Evolutionary conservation across 2,888 invertebrate species (phyloP), one percentile per base, ranked within the genome.

Genomic region (Agrilus mali): DNA sequence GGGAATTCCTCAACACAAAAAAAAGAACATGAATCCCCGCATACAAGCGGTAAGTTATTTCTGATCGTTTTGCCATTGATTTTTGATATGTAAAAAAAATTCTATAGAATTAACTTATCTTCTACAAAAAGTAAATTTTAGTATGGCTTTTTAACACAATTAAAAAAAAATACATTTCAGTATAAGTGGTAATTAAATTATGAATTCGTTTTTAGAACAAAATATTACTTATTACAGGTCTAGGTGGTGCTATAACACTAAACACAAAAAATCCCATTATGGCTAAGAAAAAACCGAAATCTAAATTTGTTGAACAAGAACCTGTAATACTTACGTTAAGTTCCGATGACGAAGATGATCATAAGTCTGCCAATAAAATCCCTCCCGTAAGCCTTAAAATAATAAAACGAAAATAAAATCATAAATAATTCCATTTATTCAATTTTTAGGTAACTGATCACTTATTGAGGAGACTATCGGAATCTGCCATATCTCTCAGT

Each of bases 291-390:
- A 52, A 48, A 41, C 42, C 58, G 56, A 36, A 74, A 73, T 42
- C 69, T n/a, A 73, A 72, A 50, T 66, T 70, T 49, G 71, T 74
- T 1, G 82, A 77, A 46, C 72, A 72, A 8, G 77, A 82, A 56
- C 78, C 81, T 33, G 80, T 81, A 7, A 78, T 82, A 55, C 67
- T 82, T 46, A 78, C 79, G 13, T 66, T 80, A 39, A 82, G 82
- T 58, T 82, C 81, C 40, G 82, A 82, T 55, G 82, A 82, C 50
- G 82, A 81, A 51, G 27, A 27, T 2, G 27, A 27, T 8, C 27
- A 27, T 10, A 27, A 27, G 10, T 50, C 53, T 15, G 40, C 44
- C 6, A 54, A 53, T 27, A 33, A 38, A 35, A n/a, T 38, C 31
- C 34, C 32, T 50, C 43, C 55, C 48, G 57, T 58, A 52, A 27